Percentiles rank a stretch among this genome's conserved stretches.
Evolutionary conservation across 2,797 vertebrate species (phyloP).

Genomic region (Kryptopterus vitreolus): DNA sequence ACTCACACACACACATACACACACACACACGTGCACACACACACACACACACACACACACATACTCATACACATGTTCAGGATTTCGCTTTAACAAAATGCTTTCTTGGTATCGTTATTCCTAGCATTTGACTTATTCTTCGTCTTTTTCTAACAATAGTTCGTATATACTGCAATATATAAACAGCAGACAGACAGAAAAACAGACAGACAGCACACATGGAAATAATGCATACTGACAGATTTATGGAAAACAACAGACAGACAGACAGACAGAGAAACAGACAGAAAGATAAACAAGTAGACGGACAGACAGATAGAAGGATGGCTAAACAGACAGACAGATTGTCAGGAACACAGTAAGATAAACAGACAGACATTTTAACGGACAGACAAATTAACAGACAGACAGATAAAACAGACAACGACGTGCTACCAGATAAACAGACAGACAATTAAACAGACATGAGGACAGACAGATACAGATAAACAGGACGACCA

Average conservation of each 20-base stretch:
- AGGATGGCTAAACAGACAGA: no score
- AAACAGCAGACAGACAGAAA: background rate
- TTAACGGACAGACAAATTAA: background rate
- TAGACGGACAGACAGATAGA: background rate
- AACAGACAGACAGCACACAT: background rate
- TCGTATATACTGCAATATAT: background rate
- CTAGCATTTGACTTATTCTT: no score
- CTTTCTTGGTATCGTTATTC: no score
- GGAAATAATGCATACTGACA: background rate
- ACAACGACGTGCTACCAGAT: background rate
- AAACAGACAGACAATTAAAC: background rate
- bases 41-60: no score
- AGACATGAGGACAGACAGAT: background rate
- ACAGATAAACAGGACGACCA: background rate
- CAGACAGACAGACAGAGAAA: background rate
- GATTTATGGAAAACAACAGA: no score
- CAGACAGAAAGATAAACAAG: background rate
- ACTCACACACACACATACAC: conserved; percentile 56
- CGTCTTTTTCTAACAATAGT: background rate
- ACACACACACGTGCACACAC: no score
- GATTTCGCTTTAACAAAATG: no score
- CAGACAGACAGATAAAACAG: background rate
- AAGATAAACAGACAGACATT: background rate
- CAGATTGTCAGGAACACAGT: background rate
- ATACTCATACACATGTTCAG: no score